phyloP scores from a whole-genome alignment of 2,113 vertebrate species.

The Crypturellus undulatus region DNA sequence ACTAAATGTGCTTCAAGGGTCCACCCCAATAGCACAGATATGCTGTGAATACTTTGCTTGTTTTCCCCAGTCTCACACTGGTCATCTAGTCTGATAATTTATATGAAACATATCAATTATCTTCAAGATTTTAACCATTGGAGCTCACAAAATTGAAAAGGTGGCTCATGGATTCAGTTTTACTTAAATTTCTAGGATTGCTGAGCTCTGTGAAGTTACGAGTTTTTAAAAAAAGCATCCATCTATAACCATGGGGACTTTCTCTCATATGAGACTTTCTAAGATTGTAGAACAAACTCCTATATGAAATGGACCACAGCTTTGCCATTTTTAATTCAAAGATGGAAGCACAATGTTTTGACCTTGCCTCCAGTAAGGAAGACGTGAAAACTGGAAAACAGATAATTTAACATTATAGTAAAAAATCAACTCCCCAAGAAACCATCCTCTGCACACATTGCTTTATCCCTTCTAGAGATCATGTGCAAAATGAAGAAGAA shows the following conservation, averaged over 20 bases:
- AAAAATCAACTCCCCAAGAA: background rate
- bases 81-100: background rate
- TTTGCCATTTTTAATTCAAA: background rate
- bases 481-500: background rate
- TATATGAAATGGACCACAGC: background rate
- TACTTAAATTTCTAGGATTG: background rate
- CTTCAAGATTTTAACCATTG: background rate
- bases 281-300: background rate
- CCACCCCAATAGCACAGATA: background rate
- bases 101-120: background rate
- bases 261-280: background rate
- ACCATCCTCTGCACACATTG: background rate
- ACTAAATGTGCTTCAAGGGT: background rate
- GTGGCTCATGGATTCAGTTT: background rate
- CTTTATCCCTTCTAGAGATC: background rate
- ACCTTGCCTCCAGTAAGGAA: background rate
- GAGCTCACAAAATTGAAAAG: background rate
- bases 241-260: background rate
- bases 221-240: background rate
- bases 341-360: background rate
- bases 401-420: background rate
- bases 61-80: background rate
- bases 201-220: background rate
- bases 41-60: background rate
- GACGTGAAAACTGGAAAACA: background rate